Conservation (phyloP, 2,888 invertebrate genomes). For the Nemoura dubitans region DNA sequence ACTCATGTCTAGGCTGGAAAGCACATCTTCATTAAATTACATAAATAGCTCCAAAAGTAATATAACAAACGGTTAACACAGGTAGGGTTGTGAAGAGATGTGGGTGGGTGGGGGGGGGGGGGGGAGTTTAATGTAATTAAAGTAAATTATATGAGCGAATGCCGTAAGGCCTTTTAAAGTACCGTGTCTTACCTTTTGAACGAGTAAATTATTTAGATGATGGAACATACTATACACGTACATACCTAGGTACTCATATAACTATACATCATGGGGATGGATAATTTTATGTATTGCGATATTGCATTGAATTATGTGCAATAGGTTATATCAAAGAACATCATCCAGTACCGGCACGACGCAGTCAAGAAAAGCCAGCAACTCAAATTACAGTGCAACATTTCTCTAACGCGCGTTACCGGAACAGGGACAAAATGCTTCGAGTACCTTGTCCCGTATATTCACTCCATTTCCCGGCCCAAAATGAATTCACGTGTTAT, state of each 20-base stretch:
- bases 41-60: not conserved
- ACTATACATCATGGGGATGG: not conserved
- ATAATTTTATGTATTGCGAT: not conserved
- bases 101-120: not conserved
- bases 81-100: not conserved
- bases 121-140: not conserved
- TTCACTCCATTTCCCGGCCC: not conserved
- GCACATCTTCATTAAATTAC: not conserved
- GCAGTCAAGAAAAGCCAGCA: not conserved
- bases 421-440: not conserved
- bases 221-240: not conserved
- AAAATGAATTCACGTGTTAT: not conserved
- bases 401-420: not conserved
- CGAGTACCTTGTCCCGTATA: not conserved
- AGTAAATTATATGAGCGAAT: not conserved
- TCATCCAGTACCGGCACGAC: not conserved
- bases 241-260: too few relatives aligned
- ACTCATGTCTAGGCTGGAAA: not conserved
- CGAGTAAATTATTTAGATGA: not conserved
- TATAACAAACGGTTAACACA: not conserved
- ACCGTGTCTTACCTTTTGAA: not conserved
- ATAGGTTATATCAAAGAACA: not conserved
- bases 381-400: not conserved
- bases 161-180: not conserved
- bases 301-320: not conserved